Conservation (phyloP, 2,888 invertebrate species). For the Eueremaeus valkanovi region DNA sequence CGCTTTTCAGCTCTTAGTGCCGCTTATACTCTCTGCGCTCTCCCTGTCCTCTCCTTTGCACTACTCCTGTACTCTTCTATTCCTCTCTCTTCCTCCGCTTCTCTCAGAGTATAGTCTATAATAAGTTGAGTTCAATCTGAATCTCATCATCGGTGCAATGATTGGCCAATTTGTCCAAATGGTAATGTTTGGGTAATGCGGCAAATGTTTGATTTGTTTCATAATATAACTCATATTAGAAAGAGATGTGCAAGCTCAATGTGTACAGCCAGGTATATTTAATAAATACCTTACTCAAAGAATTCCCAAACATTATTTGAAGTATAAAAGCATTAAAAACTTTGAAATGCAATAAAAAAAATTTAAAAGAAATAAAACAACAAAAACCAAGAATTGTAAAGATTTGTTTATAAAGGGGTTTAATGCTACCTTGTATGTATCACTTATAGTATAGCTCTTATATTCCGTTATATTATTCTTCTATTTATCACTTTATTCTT, state of each 20-base stretch:
- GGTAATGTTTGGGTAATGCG: conserved; percentile 1
- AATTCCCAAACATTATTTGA: too few species aligned
- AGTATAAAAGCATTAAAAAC: too few species aligned
- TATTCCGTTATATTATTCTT: background rate
- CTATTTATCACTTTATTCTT: too few species aligned
- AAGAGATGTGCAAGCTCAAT: too few species aligned
- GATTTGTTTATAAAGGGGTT: too few species aligned
- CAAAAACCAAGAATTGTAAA: too few species aligned
- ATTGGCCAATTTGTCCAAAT: conserved; percentile 16
- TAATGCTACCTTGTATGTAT: too few species aligned
- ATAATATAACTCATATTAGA: background rate
- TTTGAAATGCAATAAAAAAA: too few species aligned
- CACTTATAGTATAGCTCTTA: too few species aligned
- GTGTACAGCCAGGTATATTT: too few species aligned
- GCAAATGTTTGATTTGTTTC: conserved; percentile 13
- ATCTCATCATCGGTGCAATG: background rate
- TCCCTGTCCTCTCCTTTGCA: background rate
- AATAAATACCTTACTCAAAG: too few species aligned
- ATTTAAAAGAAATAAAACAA: too few species aligned
- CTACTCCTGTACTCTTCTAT: background rate
- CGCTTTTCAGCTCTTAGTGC: background rate
- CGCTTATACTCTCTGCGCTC: background rate
- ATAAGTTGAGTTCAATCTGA: background rate
- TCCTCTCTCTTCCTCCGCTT: background rate
- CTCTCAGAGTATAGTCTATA: background rate